Evolutionary conservation across 1,140 invertebrate species (phyloP), one percentile per base, ranked within the genome.

Genomic region (Portunus trituberculatus): DNA sequence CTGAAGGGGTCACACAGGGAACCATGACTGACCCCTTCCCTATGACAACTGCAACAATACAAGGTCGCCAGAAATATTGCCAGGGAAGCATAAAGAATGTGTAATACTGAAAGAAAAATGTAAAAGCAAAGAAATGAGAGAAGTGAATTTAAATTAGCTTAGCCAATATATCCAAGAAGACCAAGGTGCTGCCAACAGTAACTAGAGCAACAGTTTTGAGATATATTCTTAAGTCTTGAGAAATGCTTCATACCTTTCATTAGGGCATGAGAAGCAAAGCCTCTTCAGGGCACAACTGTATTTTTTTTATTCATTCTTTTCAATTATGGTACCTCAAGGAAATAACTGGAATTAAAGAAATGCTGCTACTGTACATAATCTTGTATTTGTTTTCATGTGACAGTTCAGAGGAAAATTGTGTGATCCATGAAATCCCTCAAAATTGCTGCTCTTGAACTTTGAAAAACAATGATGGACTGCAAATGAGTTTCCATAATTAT

Each of bases 401-500:
- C 25, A 76, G 20, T 76, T 76, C 67, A 76, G 67, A n/a, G 6
- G 1, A 76, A n/a, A n/a, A 76, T 95, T 91, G 59, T 82, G n/a
- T 95, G 39, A 28, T 76, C 7, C n/a, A 45, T 84, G 83, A 67
- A 67, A 88, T 39, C 20, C 45, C 94, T 84, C 92, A 93, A 76
- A 95, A 91, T 84, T 95, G 94, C 29, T 96, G 48, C 48, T 96
- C 83, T 94, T 95, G 31, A 59, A 93, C 45, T 86, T 45, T 45
- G 90, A 87, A 32, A 93, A 91, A 83, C 52, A 91, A 90, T 94
- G 95, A 95, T 93, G 32, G 31, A 93, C 93, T 93, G 84, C 52
- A 93, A 95, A 88, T 95, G 96, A 94, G 93, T 95, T 94, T 94
- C 93, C 95, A 95, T 96, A 94, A 93, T 96, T 95, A 95, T 95